Evolutionary conservation across 2,797 vertebrate genomes (phyloP).

Genomic region (Falco peregrinus): DNA sequence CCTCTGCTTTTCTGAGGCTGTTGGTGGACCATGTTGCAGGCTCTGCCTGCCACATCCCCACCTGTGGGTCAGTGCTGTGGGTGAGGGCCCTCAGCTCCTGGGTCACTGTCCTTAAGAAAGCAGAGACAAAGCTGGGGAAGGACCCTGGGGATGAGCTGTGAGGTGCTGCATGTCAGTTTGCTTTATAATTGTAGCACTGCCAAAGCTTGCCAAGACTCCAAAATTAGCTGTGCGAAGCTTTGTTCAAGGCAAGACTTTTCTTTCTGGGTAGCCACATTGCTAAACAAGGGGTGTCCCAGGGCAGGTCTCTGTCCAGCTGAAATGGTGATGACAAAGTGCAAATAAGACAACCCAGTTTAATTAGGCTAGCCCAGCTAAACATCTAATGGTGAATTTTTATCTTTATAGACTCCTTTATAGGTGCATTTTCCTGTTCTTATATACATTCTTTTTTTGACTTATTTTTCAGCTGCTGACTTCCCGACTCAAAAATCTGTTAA

Average conservation of each 20-base stretch:
- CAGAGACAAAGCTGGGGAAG: not conserved
- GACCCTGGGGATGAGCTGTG: not conserved
- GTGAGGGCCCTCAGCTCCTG: not conserved
- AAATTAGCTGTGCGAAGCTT: not conserved
- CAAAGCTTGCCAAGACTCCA: not conserved
- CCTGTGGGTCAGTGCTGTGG: too few species aligned
- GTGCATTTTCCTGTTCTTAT: not conserved
- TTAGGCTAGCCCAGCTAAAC: not conserved
- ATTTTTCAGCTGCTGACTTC: not conserved
- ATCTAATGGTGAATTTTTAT: not conserved
- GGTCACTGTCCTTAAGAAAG: not conserved
- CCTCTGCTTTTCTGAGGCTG: not conserved
- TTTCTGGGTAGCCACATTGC: not conserved
- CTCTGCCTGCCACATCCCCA: not conserved
- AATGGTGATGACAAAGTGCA: not conserved
- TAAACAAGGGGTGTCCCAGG: not conserved
- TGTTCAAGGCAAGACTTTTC: not conserved
- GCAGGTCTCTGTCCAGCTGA: not conserved
- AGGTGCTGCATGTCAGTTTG: not conserved
- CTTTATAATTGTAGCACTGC: not conserved
- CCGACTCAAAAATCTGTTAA: not conserved
- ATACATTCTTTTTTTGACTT: not conserved
- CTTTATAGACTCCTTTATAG: not conserved
- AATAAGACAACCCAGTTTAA: not conserved
- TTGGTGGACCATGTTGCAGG: fast-evolving